A percentile compares a stretch with the other conserved stretches of the same genome.
Conservation (phyloP, 2,797 vertebrate species). For the Peromyscus aztecus region DNA sequence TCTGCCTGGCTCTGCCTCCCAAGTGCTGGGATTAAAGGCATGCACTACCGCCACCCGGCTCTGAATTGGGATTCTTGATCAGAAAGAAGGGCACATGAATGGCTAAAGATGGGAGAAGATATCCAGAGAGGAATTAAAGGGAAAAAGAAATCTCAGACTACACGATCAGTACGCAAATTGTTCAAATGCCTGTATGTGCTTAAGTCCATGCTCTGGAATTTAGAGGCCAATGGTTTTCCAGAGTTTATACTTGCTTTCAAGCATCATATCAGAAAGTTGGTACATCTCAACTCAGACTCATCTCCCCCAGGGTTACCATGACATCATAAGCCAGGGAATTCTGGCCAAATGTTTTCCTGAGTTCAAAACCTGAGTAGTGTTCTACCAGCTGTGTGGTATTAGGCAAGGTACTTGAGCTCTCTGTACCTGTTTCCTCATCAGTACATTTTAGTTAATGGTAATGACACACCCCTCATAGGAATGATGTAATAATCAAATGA, state of each 20-base stretch:
- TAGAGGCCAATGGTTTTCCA: no score
- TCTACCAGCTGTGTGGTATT: neutral
- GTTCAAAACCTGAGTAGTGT: neutral
- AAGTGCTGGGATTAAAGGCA: no score
- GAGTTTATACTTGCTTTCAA: neutral
- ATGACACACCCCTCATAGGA: neutral
- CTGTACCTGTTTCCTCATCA: constrained; percentile 19
- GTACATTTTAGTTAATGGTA: constrained; percentile 37
- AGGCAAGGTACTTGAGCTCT: neutral
- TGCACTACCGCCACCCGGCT: accelerated
- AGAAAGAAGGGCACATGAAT: neutral
- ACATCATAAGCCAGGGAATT: no score
- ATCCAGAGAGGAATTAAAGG: constrained; percentile 1
- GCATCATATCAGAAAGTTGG: neutral
- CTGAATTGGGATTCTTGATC: neutral
- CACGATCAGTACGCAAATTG: neutral
- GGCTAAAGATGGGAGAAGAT: neutral
- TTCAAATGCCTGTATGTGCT: neutral
- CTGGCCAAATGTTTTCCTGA: neutral
- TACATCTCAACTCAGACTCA: neutral
- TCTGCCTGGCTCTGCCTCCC: no score
- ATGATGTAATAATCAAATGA: constrained; percentile 13
- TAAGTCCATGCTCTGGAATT: neutral
- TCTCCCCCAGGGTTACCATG: neutral
- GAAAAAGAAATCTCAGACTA: neutral